Evolutionary conservation across 2,113 vertebrate species (phyloP), one percentile per base, ranked within the genome.

Genomic region (Ia io): DNA sequence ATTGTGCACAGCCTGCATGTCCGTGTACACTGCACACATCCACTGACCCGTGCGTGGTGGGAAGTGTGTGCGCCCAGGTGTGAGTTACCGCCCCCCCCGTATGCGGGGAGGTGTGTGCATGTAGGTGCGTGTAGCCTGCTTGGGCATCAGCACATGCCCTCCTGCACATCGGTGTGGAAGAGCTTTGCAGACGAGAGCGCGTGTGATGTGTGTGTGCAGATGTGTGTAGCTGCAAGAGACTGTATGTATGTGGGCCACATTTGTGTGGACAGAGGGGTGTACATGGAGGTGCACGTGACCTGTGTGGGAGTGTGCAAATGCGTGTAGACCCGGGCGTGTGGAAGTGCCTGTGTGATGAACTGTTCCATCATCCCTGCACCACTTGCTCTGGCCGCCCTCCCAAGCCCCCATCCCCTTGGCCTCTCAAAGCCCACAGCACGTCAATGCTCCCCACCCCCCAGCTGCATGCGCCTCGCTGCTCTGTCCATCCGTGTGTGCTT

Each of bases 1-100:
- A 91, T 98, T 98, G 95, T 98, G 98, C 11, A 98, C 98, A 30
- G 20, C 9, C 30, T 23, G 20, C 3, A 18, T 18, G 89, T 16
- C 65, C 2, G 35, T 16, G 17, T 18, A 22, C 49, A 23, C 40
- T 3, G 71, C 84, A 42, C 56, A 30, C 56, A 93, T 63, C 35
- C 17, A 23, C 44, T 28, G 40, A 32, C 25, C 51, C 0, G 1
- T 16, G 88, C 69, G 37, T 35, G 61, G 28, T 85, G 20, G 63
- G 53, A 53, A 61, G 61, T 51, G 25, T 59, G 59, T 2, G 47
- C 63, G 51, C 61, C 30, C 30, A 44, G 78, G 74, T 7, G 18
- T 32, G 88, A 32, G 44, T 40, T 32, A 3, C 35, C 35, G 3
- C 61, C 5, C 51, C 12, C 49, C 7, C 3, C 23, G 32, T 70